Conservation (phyloP, 1,140 invertebrate genomes). For the Nylanderia fulva region DNA sequence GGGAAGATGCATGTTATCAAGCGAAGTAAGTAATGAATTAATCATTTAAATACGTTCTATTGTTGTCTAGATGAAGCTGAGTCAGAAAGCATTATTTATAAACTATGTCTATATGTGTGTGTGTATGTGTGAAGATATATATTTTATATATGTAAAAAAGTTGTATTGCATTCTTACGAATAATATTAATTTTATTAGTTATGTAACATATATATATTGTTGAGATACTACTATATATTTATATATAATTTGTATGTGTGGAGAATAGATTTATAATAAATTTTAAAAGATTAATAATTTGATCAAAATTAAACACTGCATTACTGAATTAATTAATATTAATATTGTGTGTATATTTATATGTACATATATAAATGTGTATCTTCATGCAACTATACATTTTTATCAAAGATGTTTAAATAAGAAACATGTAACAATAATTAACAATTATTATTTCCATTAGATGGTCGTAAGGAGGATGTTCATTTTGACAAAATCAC, state of each 20-base stretch:
- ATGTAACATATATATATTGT: not conserved
- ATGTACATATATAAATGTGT: too few species aligned
- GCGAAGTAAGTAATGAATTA: slow-evolving; percentile 81
- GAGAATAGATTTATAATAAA: not conserved
- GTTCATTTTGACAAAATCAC: slow-evolving; percentile 99
- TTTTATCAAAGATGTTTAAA: not conserved
- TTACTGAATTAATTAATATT: not conserved
- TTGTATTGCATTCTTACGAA: too few species aligned
- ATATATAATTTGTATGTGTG: not conserved
- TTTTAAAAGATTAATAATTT: not conserved
- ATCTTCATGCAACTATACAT: too few species aligned
- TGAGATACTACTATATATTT: not conserved
- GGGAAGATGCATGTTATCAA: slow-evolving; percentile 86
- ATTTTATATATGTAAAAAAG: too few species aligned
- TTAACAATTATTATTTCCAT: slow-evolving; percentile 69
- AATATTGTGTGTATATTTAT: too few species aligned
- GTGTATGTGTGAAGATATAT: too few species aligned
- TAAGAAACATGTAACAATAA: not conserved
- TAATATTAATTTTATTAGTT: not conserved
- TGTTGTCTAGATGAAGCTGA: not conserved
- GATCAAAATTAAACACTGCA: not conserved
- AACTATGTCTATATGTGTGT: too few species aligned
- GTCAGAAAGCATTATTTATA: too few species aligned
- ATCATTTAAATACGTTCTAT: not conserved
- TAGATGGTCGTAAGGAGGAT: slow-evolving; percentile 96